Percentiles rank a stretch among this genome's conserved stretches.
Conservation (phyloP, 2,797 vertebrate species). For the Iguana delicatissima region DNA sequence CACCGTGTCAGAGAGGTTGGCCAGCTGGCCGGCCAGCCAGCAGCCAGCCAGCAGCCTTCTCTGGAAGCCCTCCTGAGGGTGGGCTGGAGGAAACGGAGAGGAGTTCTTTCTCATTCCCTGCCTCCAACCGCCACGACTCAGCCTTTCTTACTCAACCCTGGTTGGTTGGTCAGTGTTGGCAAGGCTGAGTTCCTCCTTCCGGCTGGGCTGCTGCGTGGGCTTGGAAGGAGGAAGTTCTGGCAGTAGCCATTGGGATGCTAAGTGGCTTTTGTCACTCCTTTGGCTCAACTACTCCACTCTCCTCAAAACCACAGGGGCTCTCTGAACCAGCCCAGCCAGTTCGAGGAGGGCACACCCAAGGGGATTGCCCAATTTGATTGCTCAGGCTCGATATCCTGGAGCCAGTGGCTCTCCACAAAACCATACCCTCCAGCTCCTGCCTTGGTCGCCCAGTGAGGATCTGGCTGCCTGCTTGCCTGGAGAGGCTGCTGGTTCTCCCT, state of each 20-base stretch:
- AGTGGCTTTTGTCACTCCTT: neutral
- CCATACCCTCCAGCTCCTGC: neutral
- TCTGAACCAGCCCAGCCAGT: neutral
- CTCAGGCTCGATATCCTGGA: neutral
- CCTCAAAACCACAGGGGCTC: neutral
- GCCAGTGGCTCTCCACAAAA: no score
- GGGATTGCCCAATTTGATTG: neutral
- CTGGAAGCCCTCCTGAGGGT: no score
- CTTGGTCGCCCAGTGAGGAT: neutral
- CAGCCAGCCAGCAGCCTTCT: no score
- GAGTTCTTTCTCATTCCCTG: no score
- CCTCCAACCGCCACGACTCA: no score
- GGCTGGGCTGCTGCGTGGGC: no score
- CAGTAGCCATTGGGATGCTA: neutral
- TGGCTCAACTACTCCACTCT: neutral
- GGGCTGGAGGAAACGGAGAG: no score
- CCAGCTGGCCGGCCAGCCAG: no score
- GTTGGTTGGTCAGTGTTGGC: no score
- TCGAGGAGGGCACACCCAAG: neutral
- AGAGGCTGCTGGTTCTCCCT: neutral
- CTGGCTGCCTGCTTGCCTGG: neutral
- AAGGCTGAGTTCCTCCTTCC: neutral
- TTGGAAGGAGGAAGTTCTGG: neutral
- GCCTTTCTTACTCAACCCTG: no score
- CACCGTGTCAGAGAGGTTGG: no score